Conservation (phyloP, 2,888 invertebrate species). For the Orthonychiurus folsomi region DNA sequence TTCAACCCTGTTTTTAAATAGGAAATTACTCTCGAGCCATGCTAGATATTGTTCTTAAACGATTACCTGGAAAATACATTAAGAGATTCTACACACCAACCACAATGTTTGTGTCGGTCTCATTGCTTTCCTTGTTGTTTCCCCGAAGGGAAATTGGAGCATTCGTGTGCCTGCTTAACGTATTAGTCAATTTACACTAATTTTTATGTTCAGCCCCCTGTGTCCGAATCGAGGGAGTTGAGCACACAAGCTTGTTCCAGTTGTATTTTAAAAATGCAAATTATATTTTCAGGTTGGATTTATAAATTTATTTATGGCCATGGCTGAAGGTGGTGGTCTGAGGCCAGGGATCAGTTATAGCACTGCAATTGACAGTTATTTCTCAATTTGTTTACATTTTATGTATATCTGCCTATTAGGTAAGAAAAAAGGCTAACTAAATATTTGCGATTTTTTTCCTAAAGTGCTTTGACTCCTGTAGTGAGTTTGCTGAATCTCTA, state of each 20-base stretch:
- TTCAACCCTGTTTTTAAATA: no score
- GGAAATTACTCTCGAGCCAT: not conserved
- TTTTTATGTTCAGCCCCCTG: no score
- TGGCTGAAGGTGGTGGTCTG: not conserved
- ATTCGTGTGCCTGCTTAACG: constrained; percentile 2
- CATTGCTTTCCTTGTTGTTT: constrained; percentile 7
- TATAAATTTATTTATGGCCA: constrained; percentile 6
- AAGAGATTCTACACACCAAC: not conserved
- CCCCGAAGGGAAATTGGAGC: constrained; percentile 4
- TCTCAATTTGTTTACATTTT: not conserved
- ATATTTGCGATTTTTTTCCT: not conserved
- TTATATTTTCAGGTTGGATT: constrained; percentile 4
- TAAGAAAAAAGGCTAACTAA: not conserved
- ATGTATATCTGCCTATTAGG: constrained; percentile 4
- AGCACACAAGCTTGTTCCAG: not conserved
- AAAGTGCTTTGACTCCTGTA: not conserved
- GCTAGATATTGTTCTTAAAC: constrained; percentile 4
- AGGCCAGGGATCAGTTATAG: not conserved
- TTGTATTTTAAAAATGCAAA: not conserved
- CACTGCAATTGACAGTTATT: constrained; percentile 7
- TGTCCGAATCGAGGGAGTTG: no score
- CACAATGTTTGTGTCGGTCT: constrained; percentile 8
- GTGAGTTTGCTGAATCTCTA: not conserved
- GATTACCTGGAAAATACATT: constrained; percentile 2
- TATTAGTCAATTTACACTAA: not conserved